Percentiles rank a stretch among this genome's conserved stretches.
Evolutionary conservation across 2,113 vertebrate genomes (phyloP).

Genomic region (Proterorhinus semilunaris): DNA sequence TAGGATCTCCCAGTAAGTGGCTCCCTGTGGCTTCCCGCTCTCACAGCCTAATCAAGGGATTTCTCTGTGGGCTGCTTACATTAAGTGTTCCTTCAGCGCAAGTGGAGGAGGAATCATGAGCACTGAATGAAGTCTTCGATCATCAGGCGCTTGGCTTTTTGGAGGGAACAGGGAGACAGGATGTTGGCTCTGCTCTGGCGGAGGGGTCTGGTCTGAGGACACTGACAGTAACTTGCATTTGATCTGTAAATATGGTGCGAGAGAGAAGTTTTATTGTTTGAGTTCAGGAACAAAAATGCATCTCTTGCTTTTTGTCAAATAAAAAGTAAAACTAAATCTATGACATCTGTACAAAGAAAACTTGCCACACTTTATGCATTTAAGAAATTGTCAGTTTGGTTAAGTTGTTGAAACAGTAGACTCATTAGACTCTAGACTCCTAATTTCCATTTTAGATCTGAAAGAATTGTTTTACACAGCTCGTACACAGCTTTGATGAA

Average conservation of each 20-base stretch:
- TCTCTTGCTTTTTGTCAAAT: no score
- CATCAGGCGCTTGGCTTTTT: constrained; percentile 77
- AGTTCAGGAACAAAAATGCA: background rate
- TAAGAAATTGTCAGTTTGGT: no score
- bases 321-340: no score
- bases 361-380: no score
- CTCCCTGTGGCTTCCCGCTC: constrained; percentile 74
- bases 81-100: constrained; percentile 81
- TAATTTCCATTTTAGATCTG: no score
- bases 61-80: constrained; percentile 78
- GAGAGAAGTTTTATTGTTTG: background rate
- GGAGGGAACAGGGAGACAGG: constrained; percentile 64
- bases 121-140: constrained; percentile 79
- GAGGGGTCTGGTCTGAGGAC: constrained; percentile 3
- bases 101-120: constrained; percentile 80
- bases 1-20: constrained; percentile 77
- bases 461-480: no score
- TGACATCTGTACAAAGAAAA: no score
- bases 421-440: no score
- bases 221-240: background rate
- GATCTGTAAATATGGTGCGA: background rate
- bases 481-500: no score
- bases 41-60: constrained; percentile 72
- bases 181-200: constrained; percentile 22
- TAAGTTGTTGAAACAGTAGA: no score